A percentile compares a stretch with the other conserved stretches of the same genome.
phyloP scores from a whole-genome alignment of 2,888 invertebrate genomes.

The Myopa testacea region DNA sequence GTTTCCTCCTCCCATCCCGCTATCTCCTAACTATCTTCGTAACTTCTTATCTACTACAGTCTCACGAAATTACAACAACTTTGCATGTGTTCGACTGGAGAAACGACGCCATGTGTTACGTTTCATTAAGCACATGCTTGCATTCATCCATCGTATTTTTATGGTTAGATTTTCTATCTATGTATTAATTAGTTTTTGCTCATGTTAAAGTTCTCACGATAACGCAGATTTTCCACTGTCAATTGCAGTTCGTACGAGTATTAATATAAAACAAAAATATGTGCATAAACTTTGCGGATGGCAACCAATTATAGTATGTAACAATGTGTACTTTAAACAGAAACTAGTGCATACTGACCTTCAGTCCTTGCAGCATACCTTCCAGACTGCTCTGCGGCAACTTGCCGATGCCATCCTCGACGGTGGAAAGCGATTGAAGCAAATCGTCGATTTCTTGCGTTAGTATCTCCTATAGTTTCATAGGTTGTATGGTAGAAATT shows the following conservation, averaged over 20 bases:
- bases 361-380: constrained; percentile 78
- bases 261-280: no score
- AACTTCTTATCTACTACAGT: not conserved
- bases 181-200: not conserved
- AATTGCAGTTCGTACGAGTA: no score
- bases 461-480: constrained; percentile 71
- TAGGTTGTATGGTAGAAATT: constrained; percentile 27
- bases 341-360: constrained; percentile 70
- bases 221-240: no score
- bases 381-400: constrained; percentile 79
- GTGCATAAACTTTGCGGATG: no score
- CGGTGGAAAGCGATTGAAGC: constrained; percentile 75
- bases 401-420: constrained; percentile 76
- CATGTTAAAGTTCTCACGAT: no score
- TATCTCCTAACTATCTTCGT: no score
- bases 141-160: constrained; percentile 56
- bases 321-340: no score
- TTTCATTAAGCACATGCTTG: constrained; percentile 57
- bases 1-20: no score
- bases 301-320: no score
- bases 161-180: constrained; percentile 1
- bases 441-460: constrained; percentile 78
- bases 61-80: no score
- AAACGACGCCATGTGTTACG: not conserved
- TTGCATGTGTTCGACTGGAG: no score